Percentiles rank a stretch among this genome's conserved stretches.
Evolutionary conservation across 92 coral and sea anemone species (phyloP).

Genomic region (Bergia puertoricense): DNA sequence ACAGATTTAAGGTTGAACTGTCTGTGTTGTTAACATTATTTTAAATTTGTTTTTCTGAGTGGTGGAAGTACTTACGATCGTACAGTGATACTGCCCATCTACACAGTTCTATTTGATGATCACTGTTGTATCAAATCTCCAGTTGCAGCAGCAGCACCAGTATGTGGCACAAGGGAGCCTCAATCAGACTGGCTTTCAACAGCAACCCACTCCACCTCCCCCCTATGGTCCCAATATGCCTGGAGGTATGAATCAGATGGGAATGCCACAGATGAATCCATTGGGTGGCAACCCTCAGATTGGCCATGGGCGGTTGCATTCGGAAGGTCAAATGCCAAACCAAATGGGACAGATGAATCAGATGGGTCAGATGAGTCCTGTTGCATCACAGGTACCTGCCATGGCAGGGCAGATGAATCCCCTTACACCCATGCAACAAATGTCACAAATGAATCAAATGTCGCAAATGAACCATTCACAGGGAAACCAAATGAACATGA

Average conservation of each 20-base stretch:
- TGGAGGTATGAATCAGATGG: constrained; percentile 44
- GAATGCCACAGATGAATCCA: constrained; percentile 46
- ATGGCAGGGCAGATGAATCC: constrained; percentile 48
- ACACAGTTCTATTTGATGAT: no score
- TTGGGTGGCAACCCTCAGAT: constrained; percentile 54
- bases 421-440: constrained; percentile 61
- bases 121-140: constrained; percentile 1
- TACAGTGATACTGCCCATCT: no score
- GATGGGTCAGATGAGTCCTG: constrained; percentile 40
- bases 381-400: constrained; percentile 12
- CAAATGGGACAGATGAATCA: constrained; percentile 60
- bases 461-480: constrained; percentile 34
- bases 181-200: constrained; percentile 72
- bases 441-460: constrained; percentile 58
- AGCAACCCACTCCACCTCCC: constrained; percentile 83
- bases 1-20: no score
- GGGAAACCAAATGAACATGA: constrained; percentile 35
- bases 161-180: constrained; percentile 50
- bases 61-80: no score
- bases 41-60: no score
- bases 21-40: no score
- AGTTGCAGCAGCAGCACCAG: constrained; percentile 62
- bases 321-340: constrained; percentile 44
- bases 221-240: constrained; percentile 77
- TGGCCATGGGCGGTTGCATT: constrained; percentile 58